Conservation (phyloP, 53 echinoderm and acorn worm species). For the Antedon mediterranea region DNA sequence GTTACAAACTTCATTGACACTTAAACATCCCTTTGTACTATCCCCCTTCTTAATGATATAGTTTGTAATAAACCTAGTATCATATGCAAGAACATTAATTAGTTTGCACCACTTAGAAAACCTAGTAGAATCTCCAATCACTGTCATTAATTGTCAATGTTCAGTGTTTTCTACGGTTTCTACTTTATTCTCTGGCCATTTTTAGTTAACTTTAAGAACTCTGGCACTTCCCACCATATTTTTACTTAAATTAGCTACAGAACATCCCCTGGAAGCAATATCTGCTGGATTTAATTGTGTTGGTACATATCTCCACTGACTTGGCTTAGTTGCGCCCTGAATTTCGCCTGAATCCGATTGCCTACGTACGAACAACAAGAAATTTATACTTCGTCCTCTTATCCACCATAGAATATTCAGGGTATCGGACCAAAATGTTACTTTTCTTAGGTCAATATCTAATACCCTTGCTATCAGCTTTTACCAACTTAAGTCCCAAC, state of each 20-base stretch:
- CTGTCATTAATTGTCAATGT: background rate
- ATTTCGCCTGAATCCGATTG: too few relatives aligned
- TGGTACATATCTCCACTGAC: slow-evolving; percentile 9
- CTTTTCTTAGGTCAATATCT: background rate
- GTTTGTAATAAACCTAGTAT: background rate
- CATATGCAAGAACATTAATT: slow-evolving; percentile 8
- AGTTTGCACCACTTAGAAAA: slow-evolving; percentile 8
- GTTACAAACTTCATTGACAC: background rate
- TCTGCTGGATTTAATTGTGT: slow-evolving; percentile 11
- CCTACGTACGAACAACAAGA: background rate
- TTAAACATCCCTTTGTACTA: background rate
- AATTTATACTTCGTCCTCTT: slow-evolving; percentile 6
- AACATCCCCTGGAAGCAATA: background rate
- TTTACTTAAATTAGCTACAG: background rate
- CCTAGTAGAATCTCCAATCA: slow-evolving; percentile 1
- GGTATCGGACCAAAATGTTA: background rate
- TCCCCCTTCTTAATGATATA: background rate
- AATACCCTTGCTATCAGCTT: slow-evolving; percentile 1
- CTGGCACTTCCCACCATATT: background rate
- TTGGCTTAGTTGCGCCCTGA: background rate
- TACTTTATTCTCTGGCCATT: background rate
- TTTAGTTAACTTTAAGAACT: background rate
- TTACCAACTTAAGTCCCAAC: slow-evolving; percentile 2
- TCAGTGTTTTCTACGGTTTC: background rate
- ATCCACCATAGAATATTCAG: slow-evolving; percentile 2